These are phyloP conservation scores for Crotalus viridis DNA, from an alignment of 2,113 vertebrate genomes.

Conservation along the genomic window DNA sequence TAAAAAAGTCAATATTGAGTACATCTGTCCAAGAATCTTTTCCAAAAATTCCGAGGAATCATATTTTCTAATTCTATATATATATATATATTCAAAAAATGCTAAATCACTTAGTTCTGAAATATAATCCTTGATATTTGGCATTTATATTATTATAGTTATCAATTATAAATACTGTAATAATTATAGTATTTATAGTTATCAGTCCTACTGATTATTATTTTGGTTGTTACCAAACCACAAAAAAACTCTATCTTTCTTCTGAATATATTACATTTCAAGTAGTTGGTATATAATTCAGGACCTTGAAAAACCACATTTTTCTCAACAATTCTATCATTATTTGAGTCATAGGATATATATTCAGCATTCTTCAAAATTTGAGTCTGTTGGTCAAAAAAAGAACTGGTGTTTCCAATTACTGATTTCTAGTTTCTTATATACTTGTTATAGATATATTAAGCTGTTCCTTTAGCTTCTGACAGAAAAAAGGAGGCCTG, in stretches of 20 bases:
- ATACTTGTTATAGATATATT: not conserved
- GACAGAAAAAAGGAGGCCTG: not conserved
- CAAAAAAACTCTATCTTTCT: not conserved
- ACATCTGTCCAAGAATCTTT: not conserved
- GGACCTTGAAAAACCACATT: not conserved
- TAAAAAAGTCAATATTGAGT: not conserved
- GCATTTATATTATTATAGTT: not conserved
- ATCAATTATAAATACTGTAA: too few relatives aligned
- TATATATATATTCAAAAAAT: not conserved
- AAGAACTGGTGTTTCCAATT: not conserved
- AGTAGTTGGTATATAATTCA: not conserved
- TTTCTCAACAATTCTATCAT: too few relatives aligned
- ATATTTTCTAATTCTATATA: not conserved
- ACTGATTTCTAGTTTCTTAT: not conserved
- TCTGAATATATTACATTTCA: not conserved
- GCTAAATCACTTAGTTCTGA: not conserved
- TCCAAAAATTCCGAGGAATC: not conserved
- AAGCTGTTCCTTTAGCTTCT: not conserved
- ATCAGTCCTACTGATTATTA: not conserved
- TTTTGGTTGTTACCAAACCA: not conserved
- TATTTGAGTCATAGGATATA: not conserved
- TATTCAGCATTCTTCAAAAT: not conserved
- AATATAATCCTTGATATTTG: not conserved
- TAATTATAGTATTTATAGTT: too few relatives aligned
- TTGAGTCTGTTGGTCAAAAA: not conserved